Conservation (phyloP, 2,888 invertebrate species). For the Agrilus cyanescens region DNA sequence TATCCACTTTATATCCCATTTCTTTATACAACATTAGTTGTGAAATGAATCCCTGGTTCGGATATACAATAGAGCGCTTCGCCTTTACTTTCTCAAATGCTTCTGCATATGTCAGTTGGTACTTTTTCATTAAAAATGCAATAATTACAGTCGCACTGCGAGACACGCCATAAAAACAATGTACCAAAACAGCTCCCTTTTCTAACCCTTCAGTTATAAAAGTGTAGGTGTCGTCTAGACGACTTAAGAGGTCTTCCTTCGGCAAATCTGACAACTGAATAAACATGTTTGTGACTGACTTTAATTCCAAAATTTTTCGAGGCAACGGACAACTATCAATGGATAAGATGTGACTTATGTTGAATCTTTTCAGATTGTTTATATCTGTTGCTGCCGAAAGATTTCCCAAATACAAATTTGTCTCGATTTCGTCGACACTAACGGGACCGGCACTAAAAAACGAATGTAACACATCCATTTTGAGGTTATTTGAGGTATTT, state of each 20-base stretch:
- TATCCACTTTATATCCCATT: conserved; percentile 64
- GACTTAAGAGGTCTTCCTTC: conserved; percentile 70
- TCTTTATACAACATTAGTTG: conserved; percentile 68
- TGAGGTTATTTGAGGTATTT: conserved; percentile 1
- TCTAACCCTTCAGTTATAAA: conserved; percentile 61
- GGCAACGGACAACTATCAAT: conserved; percentile 78
- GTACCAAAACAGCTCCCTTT: conserved; percentile 65
- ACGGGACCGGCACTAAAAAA: conserved; percentile 45
- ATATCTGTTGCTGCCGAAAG: conserved; percentile 67
- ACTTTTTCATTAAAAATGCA: conserved; percentile 79
- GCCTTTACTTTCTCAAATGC: conserved; percentile 58
- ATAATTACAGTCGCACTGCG: conserved; percentile 80
- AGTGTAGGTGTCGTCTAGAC: conserved; percentile 62
- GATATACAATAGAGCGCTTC: conserved; percentile 61
- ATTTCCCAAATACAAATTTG: conserved; percentile 55
- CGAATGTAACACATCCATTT: conserved; percentile 29
- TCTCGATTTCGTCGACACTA: conserved; percentile 43
- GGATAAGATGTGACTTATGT: conserved; percentile 68
- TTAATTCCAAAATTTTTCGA: conserved; percentile 53
- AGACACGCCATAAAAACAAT: conserved; percentile 87
- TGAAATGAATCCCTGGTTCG: conserved; percentile 69
- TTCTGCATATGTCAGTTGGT: conserved; percentile 57
- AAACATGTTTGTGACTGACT: conserved; percentile 57
- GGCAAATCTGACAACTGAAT: conserved; percentile 76
- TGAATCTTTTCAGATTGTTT: conserved; percentile 49